These are phyloP conservation scores for Acestrorhynchus altus DNA, from an alignment of 2,797 vertebrate genomes.

Conservation along the genomic window DNA sequence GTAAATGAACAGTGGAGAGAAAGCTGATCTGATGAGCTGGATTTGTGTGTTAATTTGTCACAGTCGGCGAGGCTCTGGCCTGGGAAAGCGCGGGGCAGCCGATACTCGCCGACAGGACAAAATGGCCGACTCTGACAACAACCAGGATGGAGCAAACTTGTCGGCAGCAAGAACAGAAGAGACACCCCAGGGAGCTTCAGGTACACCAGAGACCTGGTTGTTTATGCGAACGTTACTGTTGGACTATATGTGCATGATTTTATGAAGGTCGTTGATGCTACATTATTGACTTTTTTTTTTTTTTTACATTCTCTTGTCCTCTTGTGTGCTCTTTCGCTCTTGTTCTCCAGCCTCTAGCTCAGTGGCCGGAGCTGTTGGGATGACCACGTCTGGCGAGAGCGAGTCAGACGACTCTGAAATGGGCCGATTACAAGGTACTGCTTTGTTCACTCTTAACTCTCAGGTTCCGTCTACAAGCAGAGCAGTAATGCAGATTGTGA, in stretches of 20 bases:
- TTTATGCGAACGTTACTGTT: no score
- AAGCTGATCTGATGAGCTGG: no score
- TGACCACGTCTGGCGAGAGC: conserved; percentile 99
- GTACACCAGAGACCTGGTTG: conserved; percentile 66
- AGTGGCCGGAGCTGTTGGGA: conserved; percentile 96
- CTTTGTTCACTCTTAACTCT: background rate
- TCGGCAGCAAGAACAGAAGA: conserved; percentile 94
- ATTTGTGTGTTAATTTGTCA: background rate
- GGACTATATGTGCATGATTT: no score
- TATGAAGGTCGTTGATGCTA: no score
- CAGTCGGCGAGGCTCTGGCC: conserved; percentile 99
- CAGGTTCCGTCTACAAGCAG: no score
- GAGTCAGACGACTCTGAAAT: conserved; percentile 99
- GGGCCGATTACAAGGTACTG: conserved; percentile 95
- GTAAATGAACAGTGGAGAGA: no score
- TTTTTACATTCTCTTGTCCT: background rate
- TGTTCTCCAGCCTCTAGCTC: conserved; percentile 93
- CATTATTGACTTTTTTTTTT: no score
- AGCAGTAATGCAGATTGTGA: no score
- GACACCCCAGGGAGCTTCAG: conserved; percentile 95
- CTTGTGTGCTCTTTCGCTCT: conserved; percentile 32
- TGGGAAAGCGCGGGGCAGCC: conserved; percentile 99
- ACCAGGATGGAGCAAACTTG: conserved; percentile 96
- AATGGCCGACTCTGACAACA: conserved; percentile 99
- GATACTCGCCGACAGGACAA: conserved; percentile 99